Evolutionary conservation across 2,888 invertebrate genomes (phyloP), one percentile per base, ranked within the genome.

Genomic region (Sinhomidia bicolor): DNA sequence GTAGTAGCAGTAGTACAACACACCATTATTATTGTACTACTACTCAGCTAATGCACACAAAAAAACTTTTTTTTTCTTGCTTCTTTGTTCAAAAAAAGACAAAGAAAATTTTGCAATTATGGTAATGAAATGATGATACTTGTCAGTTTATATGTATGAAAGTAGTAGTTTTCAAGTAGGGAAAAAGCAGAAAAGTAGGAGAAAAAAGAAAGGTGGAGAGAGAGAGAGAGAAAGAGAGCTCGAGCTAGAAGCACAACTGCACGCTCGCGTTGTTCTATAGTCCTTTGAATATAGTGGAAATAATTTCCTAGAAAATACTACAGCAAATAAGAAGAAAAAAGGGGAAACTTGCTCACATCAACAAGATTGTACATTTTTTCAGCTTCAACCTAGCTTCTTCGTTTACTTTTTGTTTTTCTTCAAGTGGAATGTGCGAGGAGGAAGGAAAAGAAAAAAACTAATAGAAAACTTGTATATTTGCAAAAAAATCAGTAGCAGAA

Each of bases 61-160:
- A 65, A 71, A 83, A n/a, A n/a, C n/a, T 32, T 71, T 71, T 62
- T 36, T 47, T 44, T 23, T 71, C 12, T 23, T 20, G 23, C 20
- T 44, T 41, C 44, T 81, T 81, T 81, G 23, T 32, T 65, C 44
- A 14, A 29, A 68, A 76, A 84, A 84, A 76, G 57, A 74, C 57
- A 84, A 74, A 84, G 84, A 60, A 84, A 84, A n/a, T 84, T 84
- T 84, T 60, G 84, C 84, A 74, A 84, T 84, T 84, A 84, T 84
- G 84, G 84, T 84, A 84, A 84, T 84, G 84, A 84, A 84, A 84
- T 84, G 84, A 84, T 84, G 84, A 84, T 84, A 84, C 84, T 84
- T 76, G 74, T 84, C 51, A 51, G 71, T 14, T 23, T 23, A 44
- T 23, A n/a, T 17, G 26, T 14, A 47, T 47, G 57, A 57, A 26